Conservation (phyloP, 1,140 invertebrate genomes). For the Meteorus sp. region DNA sequence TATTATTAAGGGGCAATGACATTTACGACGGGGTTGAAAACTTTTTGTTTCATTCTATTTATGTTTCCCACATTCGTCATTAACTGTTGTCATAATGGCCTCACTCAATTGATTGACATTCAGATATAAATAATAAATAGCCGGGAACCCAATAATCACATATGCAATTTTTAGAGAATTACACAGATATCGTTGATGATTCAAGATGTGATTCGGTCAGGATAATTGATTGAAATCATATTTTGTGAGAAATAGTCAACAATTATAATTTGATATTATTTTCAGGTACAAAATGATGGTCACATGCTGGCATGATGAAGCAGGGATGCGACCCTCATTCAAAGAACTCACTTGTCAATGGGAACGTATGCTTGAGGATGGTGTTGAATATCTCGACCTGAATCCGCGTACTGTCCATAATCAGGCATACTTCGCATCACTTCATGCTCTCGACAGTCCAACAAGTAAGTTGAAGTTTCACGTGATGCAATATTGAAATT, state of each 20-base stretch:
- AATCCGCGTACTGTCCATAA: constrained; percentile 65
- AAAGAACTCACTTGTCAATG: constrained; percentile 66
- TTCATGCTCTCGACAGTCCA: constrained; percentile 41
- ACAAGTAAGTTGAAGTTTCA: constrained; percentile 37
- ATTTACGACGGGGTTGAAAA: no score
- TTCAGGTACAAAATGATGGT: constrained; percentile 76
- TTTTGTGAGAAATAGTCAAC: constrained; percentile 17
- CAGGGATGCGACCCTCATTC: constrained; percentile 76
- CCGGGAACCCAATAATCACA: no score
- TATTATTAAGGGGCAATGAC: no score
- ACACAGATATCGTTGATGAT: no score
- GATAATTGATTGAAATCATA: background rate
- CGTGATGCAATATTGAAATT: background rate
- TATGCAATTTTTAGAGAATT: no score
- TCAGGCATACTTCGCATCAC: constrained; percentile 61
- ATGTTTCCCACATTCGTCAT: no score
- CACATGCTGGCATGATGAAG: constrained; percentile 77
- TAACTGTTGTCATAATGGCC: no score
- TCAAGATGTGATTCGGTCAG: no score
- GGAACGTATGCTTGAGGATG: constrained; percentile 71
- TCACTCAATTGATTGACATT: no score
- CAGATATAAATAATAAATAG: no score
- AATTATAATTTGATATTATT: constrained; percentile 29
- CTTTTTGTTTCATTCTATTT: no score
- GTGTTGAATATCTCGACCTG: constrained; percentile 72